phyloP scores from a whole-genome alignment of 2,113 vertebrate species.

The Pterocles burchelli region DNA sequence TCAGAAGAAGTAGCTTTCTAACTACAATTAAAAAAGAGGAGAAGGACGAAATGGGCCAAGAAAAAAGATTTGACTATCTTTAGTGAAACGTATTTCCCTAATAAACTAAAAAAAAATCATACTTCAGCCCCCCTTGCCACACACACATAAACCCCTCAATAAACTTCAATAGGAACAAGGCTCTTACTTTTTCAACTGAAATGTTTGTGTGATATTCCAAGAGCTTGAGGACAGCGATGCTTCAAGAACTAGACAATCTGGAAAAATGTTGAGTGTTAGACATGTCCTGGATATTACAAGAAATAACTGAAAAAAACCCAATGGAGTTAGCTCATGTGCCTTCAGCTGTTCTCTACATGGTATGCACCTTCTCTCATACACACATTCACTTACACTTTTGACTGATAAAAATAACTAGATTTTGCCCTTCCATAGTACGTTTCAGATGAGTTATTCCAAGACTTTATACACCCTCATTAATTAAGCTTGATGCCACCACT shows the following conservation, averaged over 20 bases:
- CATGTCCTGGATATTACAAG: neutral
- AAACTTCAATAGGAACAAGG: neutral
- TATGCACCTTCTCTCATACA: neutral
- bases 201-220: slow-evolving; percentile 73
- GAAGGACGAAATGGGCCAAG: neutral
- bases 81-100: neutral
- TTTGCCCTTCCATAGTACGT: neutral
- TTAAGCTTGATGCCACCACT: neutral
- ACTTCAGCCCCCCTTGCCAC: neutral
- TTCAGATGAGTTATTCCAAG: neutral
- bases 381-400: neutral
- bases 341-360: neutral
- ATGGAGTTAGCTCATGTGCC: neutral
- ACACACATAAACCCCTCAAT: neutral
- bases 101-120: neutral
- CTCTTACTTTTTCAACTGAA: slow-evolving; percentile 77
- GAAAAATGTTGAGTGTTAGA: slow-evolving; percentile 42
- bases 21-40: neutral
- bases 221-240: slow-evolving; percentile 56
- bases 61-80: neutral
- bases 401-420: neutral
- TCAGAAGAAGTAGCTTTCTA: neutral
- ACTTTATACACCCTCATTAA: neutral
- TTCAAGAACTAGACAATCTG: slow-evolving; percentile 70
- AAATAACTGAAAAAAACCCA: slow-evolving; percentile 2